Base-by-base conservation (phyloP, 1,140 invertebrate species). In the Bombus confusus region DNA sequence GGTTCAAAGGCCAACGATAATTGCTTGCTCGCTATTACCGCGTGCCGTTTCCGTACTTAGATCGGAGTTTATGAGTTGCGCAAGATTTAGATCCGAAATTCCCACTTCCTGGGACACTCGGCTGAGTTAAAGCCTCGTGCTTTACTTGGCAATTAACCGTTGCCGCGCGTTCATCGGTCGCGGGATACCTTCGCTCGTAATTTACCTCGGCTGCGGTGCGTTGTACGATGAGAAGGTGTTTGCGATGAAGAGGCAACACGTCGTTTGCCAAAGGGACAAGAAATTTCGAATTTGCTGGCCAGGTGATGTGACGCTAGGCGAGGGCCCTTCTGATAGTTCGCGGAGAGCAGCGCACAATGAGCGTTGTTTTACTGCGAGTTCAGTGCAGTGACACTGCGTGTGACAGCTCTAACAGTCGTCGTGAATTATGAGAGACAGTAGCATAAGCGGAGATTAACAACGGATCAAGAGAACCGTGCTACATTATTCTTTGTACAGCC, bases 61-160 rank as follows among this genome's bases (percentile, higher is more conserved):
- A 85, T 80, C 64, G 59, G 69, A 82, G 71, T 83, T 90, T 85
- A 88, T 69, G 86, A 86, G 69, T 86, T 66, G 76, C 52, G 76
- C 41, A 85, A 87, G 86, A 91, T 90, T 90, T 86, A 89, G 80
- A 83, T 79, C 87, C 87, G 79, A 88, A 89, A 86, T 89, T 83
- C 57, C 78, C 31, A n/a, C 31, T 72, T 79, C 68, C 75, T 64
- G 18, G 39, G 39, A 68, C 47, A 72, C 68, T 43, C 31, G 18
- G 43, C 6, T 43, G 43, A 52, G 13, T 52, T n/a, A 41, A 31
- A 22, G 37, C 47, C 74, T 5, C n/a, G 71, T 39, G 72, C n/a
- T 43, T 62, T 71, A 79, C 15, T 52, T 37, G 52, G 41, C 68
- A 85, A 85, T 79, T 78, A 85, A 85, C 59, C 47, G 68, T 80